These are phyloP conservation scores for Ormyrus pomaceus DNA, from an alignment of 2,888 invertebrate genomes.

Conservation along the genomic window DNA sequence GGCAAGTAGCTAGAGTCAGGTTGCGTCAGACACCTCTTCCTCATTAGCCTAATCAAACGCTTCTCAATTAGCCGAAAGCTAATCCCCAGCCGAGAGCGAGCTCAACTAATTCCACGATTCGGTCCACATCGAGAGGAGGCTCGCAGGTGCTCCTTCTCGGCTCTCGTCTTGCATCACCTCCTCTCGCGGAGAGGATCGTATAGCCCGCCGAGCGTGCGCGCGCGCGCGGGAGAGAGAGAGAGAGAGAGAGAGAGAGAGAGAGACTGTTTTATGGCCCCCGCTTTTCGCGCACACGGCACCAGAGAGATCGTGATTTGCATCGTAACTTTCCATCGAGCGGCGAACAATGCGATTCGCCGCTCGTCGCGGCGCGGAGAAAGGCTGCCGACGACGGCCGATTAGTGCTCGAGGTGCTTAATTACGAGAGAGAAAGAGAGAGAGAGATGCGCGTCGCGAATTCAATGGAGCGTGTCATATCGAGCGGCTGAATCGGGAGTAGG, in stretches of 20 bases:
- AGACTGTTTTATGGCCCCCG: too few species aligned
- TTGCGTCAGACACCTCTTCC: background rate
- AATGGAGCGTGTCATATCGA: constrained; percentile 3
- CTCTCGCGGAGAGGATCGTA: too few species aligned
- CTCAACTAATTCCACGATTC: constrained; percentile 8
- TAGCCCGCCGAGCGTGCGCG: too few species aligned
- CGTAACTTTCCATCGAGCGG: constrained; percentile 24
- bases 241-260: too few species aligned
- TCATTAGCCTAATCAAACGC: constrained; percentile 1
- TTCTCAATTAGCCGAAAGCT: background rate
- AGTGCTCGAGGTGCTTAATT: constrained; percentile 17
- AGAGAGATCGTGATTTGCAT: constrained; percentile 40
- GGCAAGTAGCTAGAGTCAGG: background rate
- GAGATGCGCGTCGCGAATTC: background rate
- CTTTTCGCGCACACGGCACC: background rate
- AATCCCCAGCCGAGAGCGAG: background rate
- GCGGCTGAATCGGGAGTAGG: background rate
- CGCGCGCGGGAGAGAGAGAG: too few species aligned
- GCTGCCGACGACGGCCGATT: constrained; percentile 35
- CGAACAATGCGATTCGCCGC: background rate
- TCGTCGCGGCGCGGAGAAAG: constrained; percentile 17
- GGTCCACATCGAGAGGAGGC: background rate
- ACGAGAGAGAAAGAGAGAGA: background rate
- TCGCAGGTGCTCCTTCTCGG: constrained; percentile 11
- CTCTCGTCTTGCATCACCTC: background rate